These are phyloP conservation scores for Protosalanx chinensis DNA, from an alignment of 2,797 vertebrate species.

Conservation along the genomic window DNA sequence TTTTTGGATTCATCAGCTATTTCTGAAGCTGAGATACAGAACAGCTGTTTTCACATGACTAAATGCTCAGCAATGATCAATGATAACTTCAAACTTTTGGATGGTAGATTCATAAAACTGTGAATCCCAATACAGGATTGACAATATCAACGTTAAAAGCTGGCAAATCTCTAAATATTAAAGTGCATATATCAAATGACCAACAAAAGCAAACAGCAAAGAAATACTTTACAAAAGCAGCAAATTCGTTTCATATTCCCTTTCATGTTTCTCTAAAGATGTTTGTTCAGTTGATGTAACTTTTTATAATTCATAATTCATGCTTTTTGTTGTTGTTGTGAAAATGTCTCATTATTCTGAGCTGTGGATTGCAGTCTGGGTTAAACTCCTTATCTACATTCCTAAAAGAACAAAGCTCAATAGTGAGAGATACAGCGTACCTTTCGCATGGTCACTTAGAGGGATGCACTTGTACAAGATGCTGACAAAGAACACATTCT, in stretches of 20 bases:
- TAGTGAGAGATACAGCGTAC: background rate
- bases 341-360: conserved; percentile 7
- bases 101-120: conserved; percentile 35
- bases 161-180: conserved; percentile 46
- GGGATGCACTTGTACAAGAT: too few species aligned
- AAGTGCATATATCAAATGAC: conserved; percentile 60
- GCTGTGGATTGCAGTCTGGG: conserved; percentile 3
- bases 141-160: conserved; percentile 36
- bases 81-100: conserved; percentile 23
- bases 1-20: too few species aligned
- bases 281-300: background rate
- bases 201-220: conserved; percentile 30
- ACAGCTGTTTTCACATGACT: too few species aligned
- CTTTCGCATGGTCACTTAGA: conserved; percentile 6
- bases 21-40: too few species aligned
- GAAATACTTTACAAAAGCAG: conserved; percentile 10
- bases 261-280: conserved; percentile 11
- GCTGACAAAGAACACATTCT: too few species aligned
- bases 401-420: conserved; percentile 12
- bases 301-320: background rate
- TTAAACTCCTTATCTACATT: conserved; percentile 35
- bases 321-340: background rate
- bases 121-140: conserved; percentile 47
- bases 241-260: conserved; percentile 12
- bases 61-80: conserved; percentile 3